Evolutionary conservation across 1,140 invertebrate genomes (phyloP).

Genomic region (Oncopeltus fasciatus): DNA sequence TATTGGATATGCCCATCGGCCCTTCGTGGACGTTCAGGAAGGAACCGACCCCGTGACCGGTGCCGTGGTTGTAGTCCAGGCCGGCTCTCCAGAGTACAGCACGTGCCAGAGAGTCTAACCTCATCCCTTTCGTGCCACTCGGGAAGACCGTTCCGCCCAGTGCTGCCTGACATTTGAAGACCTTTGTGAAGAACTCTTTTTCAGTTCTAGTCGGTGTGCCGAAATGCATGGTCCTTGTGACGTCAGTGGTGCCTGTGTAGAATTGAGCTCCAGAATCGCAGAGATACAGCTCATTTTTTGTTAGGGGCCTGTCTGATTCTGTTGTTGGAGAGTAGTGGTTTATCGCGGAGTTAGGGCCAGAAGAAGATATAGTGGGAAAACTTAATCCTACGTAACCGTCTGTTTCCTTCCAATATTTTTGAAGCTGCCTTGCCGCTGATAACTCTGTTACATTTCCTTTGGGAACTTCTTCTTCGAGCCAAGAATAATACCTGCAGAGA

Average conservation of each 20-base stretch:
- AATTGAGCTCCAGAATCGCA: slow-evolving; percentile 78
- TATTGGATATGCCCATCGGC: slow-evolving; percentile 60
- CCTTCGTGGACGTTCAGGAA: slow-evolving; percentile 96
- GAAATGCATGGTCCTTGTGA: slow-evolving; percentile 84
- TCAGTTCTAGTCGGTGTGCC: slow-evolving; percentile 64
- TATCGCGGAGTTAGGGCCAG: slow-evolving; percentile 80
- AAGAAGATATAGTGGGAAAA: slow-evolving; percentile 83
- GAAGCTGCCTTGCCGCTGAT: slow-evolving; percentile 64
- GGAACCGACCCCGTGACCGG: slow-evolving; percentile 90
- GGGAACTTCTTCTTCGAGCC: slow-evolving; percentile 64
- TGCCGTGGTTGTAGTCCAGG: slow-evolving; percentile 90
- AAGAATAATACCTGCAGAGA: slow-evolving; percentile 78
- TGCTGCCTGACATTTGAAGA: slow-evolving; percentile 79
- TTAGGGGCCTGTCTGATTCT: slow-evolving; percentile 55
- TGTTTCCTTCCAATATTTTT: slow-evolving; percentile 59
- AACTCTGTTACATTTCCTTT: slow-evolving; percentile 67
- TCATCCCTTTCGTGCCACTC: slow-evolving; percentile 45
- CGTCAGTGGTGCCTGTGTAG: slow-evolving; percentile 83
- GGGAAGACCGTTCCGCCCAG: slow-evolving; percentile 70
- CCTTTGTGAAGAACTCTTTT: slow-evolving; percentile 81
- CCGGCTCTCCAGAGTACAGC: slow-evolving; percentile 83
- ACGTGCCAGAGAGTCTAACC: slow-evolving; percentile 76
- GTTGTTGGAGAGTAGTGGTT: slow-evolving; percentile 76
- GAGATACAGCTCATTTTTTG: slow-evolving; percentile 60
- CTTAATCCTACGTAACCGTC: slow-evolving; percentile 72